A percentile compares a stretch with the other conserved stretches of the same genome.
Evolutionary conservation across 2,113 vertebrate species (phyloP).

Genomic region (Gallinago media): DNA sequence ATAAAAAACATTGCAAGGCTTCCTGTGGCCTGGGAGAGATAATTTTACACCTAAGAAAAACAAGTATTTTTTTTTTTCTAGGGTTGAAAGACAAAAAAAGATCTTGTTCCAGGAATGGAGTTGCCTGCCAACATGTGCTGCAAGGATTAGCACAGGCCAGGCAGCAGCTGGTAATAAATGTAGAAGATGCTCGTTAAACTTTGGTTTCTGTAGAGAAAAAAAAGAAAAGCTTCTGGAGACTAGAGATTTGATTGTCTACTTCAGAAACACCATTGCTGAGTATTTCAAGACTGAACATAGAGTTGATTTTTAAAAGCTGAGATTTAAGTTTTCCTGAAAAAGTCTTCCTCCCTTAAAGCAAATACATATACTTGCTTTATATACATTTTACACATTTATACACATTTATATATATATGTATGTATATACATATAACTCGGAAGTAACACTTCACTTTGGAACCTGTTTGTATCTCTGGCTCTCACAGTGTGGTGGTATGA

Average conservation of each 20-base stretch:
- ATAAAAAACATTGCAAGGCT: background rate
- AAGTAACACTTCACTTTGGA: background rate
- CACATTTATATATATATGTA: too few species aligned
- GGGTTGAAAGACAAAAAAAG: background rate
- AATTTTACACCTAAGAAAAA: background rate
- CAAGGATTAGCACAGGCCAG: background rate
- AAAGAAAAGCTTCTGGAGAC: background rate
- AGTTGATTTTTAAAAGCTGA: background rate
- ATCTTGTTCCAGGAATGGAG: background rate
- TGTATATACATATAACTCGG: background rate
- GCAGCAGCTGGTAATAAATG: background rate
- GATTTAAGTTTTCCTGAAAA: background rate
- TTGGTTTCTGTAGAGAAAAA: background rate
- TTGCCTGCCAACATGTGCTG: background rate
- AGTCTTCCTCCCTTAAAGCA: background rate
- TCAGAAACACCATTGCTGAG: background rate
- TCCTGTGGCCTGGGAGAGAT: background rate
- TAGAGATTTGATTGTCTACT: background rate
- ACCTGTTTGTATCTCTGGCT: background rate
- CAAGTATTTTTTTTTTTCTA: background rate
- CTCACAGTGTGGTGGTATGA: background rate
- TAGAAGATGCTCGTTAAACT: background rate
- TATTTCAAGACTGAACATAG: background rate
- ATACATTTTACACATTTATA: too few species aligned
- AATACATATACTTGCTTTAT: background rate